Percentiles rank a stretch among this genome's conserved stretches.
These are phyloP conservation scores for Sebastes kiyomatsui DNA, from an alignment of 2,797 vertebrate species.

Conservation along the genomic window DNA sequence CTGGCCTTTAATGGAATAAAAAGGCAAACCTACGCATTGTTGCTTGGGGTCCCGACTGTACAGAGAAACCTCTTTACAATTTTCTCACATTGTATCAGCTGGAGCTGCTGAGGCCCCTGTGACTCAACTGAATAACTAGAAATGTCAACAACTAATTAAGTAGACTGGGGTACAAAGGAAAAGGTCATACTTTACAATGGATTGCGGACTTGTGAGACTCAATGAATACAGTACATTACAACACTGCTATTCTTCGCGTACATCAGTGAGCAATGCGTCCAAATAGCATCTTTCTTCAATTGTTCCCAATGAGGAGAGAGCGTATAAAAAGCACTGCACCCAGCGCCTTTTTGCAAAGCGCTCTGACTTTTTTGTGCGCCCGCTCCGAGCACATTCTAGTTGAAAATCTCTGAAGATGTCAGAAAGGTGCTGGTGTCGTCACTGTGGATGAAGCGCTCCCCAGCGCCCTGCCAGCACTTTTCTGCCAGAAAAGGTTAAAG, in stretches of 20 bases:
- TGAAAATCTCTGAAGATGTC: background rate
- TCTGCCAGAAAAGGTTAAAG: background rate
- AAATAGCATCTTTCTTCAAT: background rate
- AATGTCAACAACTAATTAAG: conserved; percentile 78
- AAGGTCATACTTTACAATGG: conserved; percentile 63
- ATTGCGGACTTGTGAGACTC: conserved; percentile 33
- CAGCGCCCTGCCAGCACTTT: background rate
- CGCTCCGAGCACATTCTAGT: too few relatives aligned
- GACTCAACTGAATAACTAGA: conserved; percentile 52
- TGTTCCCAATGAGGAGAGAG: background rate
- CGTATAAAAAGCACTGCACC: background rate
- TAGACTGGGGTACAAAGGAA: conserved; percentile 45
- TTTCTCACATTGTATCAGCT: conserved; percentile 54
- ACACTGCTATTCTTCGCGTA: background rate
- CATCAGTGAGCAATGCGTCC: conserved; percentile 6
- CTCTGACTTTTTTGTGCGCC: too few relatives aligned
- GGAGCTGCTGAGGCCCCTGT: conserved; percentile 35
- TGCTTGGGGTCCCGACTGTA: conserved; percentile 9
- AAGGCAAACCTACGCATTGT: conserved; percentile 41
- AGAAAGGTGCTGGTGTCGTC: background rate
- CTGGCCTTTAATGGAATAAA: conserved; percentile 26
- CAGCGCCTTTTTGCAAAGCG: background rate
- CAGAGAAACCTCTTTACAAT: conserved; percentile 43
- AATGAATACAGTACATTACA: background rate
- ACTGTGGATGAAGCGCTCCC: too few relatives aligned